Conservation (phyloP, 2,888 invertebrate species). For the Cantharis lateralis region DNA sequence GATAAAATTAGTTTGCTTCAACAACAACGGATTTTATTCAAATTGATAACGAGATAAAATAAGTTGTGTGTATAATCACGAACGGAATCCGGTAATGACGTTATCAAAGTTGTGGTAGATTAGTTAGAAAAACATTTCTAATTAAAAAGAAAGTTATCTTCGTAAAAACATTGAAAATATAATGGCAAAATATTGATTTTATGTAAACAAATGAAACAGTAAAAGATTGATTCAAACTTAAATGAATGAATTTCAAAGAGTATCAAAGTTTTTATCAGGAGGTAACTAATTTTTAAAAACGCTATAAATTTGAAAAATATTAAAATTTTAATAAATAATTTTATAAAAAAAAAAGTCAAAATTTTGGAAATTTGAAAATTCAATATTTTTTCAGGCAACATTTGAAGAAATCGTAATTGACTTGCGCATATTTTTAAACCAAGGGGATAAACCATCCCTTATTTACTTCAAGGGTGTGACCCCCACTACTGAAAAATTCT, state of each 20-base stretch:
- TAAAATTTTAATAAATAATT: no score
- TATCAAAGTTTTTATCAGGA: background rate
- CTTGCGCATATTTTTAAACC: background rate
- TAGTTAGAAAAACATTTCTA: background rate
- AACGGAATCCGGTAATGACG: background rate
- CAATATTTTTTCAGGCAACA: background rate
- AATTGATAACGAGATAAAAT: background rate
- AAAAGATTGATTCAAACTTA: background rate
- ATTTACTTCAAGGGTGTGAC: conserved; percentile 4
- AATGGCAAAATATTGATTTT: background rate
- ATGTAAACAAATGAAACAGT: background rate
- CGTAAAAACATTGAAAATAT: background rate
- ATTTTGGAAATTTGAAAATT: background rate
- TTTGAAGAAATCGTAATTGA: background rate
- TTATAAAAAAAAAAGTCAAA: background rate
- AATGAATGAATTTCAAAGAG: background rate
- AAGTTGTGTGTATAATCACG: background rate
- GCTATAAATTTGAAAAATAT: no score
- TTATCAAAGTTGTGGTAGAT: background rate
- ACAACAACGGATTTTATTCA: background rate
- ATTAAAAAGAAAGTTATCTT: background rate
- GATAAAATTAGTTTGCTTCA: background rate
- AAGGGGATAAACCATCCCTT: background rate
- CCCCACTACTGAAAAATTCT: background rate
- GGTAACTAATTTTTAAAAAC: background rate